Base-by-base conservation (phyloP, 2,113 vertebrate species). In the Equus przewalskii region DNA sequence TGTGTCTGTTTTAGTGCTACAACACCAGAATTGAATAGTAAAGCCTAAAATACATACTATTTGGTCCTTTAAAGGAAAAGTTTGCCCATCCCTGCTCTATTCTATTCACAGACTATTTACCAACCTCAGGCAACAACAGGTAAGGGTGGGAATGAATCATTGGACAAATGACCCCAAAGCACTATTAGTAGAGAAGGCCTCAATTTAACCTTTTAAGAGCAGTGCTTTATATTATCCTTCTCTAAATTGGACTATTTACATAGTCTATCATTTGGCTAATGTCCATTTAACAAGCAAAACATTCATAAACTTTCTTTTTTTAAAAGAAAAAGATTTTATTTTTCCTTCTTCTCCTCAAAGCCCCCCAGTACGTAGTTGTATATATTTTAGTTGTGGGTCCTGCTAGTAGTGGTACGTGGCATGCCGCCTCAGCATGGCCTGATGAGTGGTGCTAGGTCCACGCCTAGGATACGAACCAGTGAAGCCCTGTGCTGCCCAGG, bases 81-180 rank as follows among this genome's bases (percentile, higher is more conserved):
- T 51, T 84, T 72, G 13, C 28, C 62, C 87, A 22, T 65, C 1
- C 16, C 26, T 95, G 28, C 12, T 49, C 18, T 79, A 22, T 60
- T 88, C 58, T 76, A 21, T 51, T 92, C 62, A 69, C 46, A 76
- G 41, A 67, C 21, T 80, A 15, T 44, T 33, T 46, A 51, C 3
- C 26, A 46, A 69, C 16, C 33, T 30, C 22, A 73, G 6, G 67
- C 14, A 83, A 33, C 8, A 58, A 41, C 49, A 95, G 41, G 33
- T 78, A 72, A 92, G 60, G 15, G 21, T 79, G 1, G 64, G 13
- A 85, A 85, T 73, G 28, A 85, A 89, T 41, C n/a, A 26, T 46
- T 85, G 51, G 49, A 69, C 89, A 97, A 98, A 80, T 11, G 84
- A 82, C 41, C 93, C 67, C 78, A 89, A 44, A 82, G 8, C 72